A percentile compares a stretch with the other conserved stretches of the same genome.
phyloP scores from a whole-genome alignment of 2,888 invertebrate species.

The Tineola bisselliella region DNA sequence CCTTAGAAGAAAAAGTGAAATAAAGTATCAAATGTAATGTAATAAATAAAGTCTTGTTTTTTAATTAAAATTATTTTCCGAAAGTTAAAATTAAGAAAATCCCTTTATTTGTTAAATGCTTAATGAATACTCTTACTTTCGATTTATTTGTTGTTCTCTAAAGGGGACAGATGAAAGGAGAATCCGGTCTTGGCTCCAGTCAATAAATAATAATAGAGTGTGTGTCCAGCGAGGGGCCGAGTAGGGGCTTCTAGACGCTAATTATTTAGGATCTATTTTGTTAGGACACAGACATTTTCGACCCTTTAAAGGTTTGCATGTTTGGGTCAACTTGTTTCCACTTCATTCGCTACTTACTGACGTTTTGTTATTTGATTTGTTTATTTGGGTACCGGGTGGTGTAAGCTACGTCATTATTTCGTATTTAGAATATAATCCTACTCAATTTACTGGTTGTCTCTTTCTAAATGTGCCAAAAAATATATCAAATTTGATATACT shows the following conservation, averaged over 20 bases:
- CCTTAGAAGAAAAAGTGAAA: too few relatives aligned
- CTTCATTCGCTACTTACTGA: conserved; percentile 27
- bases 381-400: background rate
- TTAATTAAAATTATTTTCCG: background rate
- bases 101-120: conserved; percentile 59
- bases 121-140: conserved; percentile 62
- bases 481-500: too few relatives aligned
- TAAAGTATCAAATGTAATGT: too few relatives aligned
- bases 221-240: conserved; percentile 13
- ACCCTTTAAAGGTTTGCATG: conserved; percentile 30
- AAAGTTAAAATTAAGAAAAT: conserved; percentile 14
- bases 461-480: too few relatives aligned
- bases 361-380: conserved; percentile 22
- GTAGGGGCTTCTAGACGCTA: conserved; percentile 26
- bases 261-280: conserved; percentile 61
- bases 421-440: background rate
- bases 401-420: background rate
- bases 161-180: conserved; percentile 48
- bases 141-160: conserved; percentile 51
- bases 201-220: conserved; percentile 61
- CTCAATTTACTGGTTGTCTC: too few relatives aligned
- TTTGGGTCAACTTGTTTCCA: conserved; percentile 41
- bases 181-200: conserved; percentile 41
- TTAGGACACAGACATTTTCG: conserved; percentile 41
- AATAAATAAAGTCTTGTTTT: background rate